Percentiles rank a stretch among this genome's conserved stretches.
Conservation (phyloP, 2,797 vertebrate genomes). For the Sparus aurata region DNA sequence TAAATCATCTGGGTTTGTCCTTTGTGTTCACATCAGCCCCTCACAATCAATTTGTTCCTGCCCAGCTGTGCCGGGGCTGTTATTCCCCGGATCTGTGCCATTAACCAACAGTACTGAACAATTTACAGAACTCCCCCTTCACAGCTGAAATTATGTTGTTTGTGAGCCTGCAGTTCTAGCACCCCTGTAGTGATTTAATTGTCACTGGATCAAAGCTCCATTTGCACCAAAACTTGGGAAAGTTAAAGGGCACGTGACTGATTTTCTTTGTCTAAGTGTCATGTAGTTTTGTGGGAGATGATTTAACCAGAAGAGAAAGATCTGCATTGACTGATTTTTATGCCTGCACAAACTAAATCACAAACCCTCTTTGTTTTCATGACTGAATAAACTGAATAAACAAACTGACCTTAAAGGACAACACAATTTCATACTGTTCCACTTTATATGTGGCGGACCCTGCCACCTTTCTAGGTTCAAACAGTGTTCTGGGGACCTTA, state of each 20-base stretch:
- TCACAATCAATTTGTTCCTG: constrained; percentile 23
- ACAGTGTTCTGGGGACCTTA: too few relatives aligned
- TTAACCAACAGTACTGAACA: constrained; percentile 24
- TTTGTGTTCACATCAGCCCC: constrained; percentile 24
- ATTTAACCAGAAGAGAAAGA: too few relatives aligned
- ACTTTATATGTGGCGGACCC: too few relatives aligned
- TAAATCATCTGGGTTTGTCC: background rate
- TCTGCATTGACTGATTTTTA: too few relatives aligned
- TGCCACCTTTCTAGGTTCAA: too few relatives aligned
- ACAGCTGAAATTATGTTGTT: constrained; percentile 18
- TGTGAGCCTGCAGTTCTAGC: constrained; percentile 7
- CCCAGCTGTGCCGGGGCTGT: constrained; percentile 23
- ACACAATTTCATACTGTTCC: too few relatives aligned
- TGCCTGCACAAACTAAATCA: too few relatives aligned
- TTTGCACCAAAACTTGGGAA: constrained; percentile 2
- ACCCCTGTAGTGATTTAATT: constrained; percentile 29
- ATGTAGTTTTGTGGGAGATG: background rate
- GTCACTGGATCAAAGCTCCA: constrained; percentile 38
- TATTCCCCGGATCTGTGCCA: constrained; percentile 31
- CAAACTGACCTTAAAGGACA: too few relatives aligned
- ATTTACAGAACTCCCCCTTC: constrained; percentile 16
- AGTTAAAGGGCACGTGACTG: constrained; percentile 26
- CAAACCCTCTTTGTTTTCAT: too few relatives aligned
- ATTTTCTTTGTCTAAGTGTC: constrained; percentile 30
- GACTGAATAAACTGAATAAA: too few relatives aligned